Base-by-base conservation (phyloP, 2,113 vertebrate genomes). In the Engystomops pustulosus region DNA sequence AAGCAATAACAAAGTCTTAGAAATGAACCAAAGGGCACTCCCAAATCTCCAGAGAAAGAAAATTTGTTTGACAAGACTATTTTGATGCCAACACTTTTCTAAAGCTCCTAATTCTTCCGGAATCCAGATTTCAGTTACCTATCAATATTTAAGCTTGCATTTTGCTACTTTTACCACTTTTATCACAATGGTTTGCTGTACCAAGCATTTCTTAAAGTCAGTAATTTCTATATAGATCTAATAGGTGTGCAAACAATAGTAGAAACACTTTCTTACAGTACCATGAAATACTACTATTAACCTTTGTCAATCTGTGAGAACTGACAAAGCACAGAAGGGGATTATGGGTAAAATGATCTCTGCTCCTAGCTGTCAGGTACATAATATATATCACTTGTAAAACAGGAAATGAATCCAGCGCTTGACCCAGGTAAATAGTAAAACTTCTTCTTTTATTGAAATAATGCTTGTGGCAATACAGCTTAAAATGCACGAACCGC, bases 51-150 rank as follows among this genome's bases (percentile, higher is more conserved):
- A 0, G 45, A 51, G 70, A 17, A 38, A 81, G 25, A 80, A 55
- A 74, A 72, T 27, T 45, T 75, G 76, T 32, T 17, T 71, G 74
- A 62, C 67, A 74, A 30, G 71, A 70, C 55, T 75, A 44, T 65
- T 45, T 80, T 86, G 32, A 38, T 80, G 53, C 78, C 78, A 86
- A 65, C 44, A 36, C 15, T 65, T 79, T 67, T 12, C 47, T 84
- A 38, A 68, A 68, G 34, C 36, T 47, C 44, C 30, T 69, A 68
- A 80, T 76, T 76, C 58, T 60, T n/a, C 20, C 32, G 55, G 38
- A 80, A 79, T 79, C 51, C 74, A 78, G 72, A 84, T 77, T 78
- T 84, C 20, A 53, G 45, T 68, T 67, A 18, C 44, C 49, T 67
- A 69, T 80, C 55, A 80, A 67, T 80, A 80, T 67, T 80, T 80